Percentiles rank a stretch among this genome's conserved stretches.
Conservation (phyloP, 2,888 invertebrate genomes). For the Magallana nippona region DNA sequence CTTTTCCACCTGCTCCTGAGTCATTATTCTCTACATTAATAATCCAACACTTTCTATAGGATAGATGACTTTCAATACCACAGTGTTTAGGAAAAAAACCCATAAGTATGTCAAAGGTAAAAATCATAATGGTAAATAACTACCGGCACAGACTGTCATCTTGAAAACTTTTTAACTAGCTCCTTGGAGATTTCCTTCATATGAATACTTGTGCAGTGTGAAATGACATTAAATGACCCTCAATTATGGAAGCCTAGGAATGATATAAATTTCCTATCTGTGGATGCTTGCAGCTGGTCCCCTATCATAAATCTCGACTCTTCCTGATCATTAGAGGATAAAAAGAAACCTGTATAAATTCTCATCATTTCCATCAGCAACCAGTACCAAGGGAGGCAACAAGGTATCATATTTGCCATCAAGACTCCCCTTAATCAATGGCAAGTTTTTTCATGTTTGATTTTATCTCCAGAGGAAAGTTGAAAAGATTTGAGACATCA, state of each 20-base stretch:
- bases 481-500: conserved; percentile 32
- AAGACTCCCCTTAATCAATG: conserved; percentile 28
- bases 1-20: too few species aligned
- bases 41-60: too few species aligned
- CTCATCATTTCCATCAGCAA: conserved; percentile 22
- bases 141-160: too few species aligned
- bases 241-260: not conserved
- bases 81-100: too few species aligned
- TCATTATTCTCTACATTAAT: too few species aligned
- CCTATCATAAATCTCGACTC: conserved; percentile 2
- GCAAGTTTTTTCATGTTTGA: conserved; percentile 21
- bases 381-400: conserved; percentile 24
- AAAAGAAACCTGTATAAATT: conserved; percentile 26
- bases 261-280: not conserved
- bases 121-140: too few species aligned
- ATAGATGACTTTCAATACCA: too few species aligned
- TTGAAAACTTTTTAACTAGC: too few species aligned
- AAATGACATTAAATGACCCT: not conserved
- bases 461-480: conserved; percentile 33
- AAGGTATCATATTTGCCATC: conserved; percentile 20
- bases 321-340: conserved; percentile 32
- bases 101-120: too few species aligned
- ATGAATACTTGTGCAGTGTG: not conserved
- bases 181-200: too few species aligned
- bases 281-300: conserved; percentile 20